Evolutionary conservation across 2,797 vertebrate species (phyloP), one percentile per base, ranked within the genome.

Genomic region (Acestrorhynchus altus): DNA sequence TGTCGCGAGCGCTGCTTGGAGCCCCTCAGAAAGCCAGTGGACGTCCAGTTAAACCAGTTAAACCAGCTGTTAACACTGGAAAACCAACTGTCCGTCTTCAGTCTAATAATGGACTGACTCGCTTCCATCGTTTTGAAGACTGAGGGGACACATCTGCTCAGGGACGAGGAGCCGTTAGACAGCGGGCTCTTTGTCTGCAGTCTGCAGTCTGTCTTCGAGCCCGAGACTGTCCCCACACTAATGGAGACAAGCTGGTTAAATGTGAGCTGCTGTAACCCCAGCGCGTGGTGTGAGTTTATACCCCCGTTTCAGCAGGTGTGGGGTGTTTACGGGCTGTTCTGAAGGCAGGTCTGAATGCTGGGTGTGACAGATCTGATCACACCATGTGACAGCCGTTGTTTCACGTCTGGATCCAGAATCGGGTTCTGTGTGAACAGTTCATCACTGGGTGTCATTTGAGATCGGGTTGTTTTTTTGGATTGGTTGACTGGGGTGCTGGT

Each of bases 161-260:
- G 22, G 67, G 51, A 16, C 39, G 16, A 79, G 35, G 22, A 63
- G 15, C 69, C 61, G 63, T 13, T 12, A 64, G 35, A 63, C 47
- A 63, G 15, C 46, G 12, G 8, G 18, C 54, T 51, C 78, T 79
- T 79, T 79, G 77, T 79, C 64, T 78, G 60, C n/a, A 54, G 67
- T 70, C 40, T 69, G 65, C 64, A 79, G 54, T 46, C 65, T 68
- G 31, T 79, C 22, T 18, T 8, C 22, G 18, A 70, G 20, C 54
- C 46, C 56, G n/a, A n/a, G n/a, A n/a, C n/a, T n/a, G n/a, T n/a
- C n/a, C n/a, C n/a, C n/a, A n/a, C n/a, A n/a, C n/a, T n/a, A n/a
- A 56, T 5, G 1, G 10, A 31, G 39, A 35, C 4, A 22, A 20
- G 44, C 20, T 18, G n/a, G 8, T 28, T 22, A 42, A 35, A 40